phyloP scores from a whole-genome alignment of 1,140 invertebrate genomes.

The Armadillidium nasatum region DNA sequence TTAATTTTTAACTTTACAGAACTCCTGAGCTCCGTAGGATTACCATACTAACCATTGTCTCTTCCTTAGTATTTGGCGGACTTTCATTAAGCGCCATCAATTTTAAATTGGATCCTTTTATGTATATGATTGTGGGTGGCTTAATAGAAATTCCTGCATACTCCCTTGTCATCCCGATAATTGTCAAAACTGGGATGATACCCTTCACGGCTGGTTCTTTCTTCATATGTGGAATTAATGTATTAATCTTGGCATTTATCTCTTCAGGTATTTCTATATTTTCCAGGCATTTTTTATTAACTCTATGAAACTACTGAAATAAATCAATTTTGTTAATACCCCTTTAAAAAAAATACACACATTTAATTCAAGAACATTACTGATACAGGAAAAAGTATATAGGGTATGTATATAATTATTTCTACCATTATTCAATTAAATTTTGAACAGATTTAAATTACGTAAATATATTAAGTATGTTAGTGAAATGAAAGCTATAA shows the following conservation, averaged over 20 bases:
- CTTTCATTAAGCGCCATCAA: slow-evolving; percentile 29
- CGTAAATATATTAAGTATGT: no score
- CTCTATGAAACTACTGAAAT: no score
- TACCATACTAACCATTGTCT: slow-evolving; percentile 22
- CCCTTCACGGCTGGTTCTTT: slow-evolving; percentile 14
- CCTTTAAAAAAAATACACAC: no score
- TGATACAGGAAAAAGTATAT: no score
- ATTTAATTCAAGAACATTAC: no score
- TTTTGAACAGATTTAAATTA: no score
- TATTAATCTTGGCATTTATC: slow-evolving; percentile 27
- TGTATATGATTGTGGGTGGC: slow-evolving; percentile 33
- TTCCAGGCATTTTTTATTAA: no score
- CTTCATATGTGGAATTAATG: slow-evolving; percentile 20
- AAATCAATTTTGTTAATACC: no score
- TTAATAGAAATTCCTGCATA: slow-evolving; percentile 35
- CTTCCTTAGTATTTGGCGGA: slow-evolving; percentile 33
- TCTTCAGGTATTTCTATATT: slow-evolving; percentile 22
- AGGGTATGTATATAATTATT: no score
- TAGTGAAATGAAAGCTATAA: no score
- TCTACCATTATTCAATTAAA: no score
- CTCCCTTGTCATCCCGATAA: slow-evolving; percentile 28
- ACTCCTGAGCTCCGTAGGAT: slow-evolving; percentile 22
- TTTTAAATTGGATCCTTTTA: slow-evolving; percentile 34
- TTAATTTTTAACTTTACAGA: slow-evolving; percentile 3
- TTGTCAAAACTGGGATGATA: slow-evolving; percentile 29